These are phyloP conservation scores for Andrena chrysosceles DNA, from an alignment of 2,888 invertebrate species.

Conservation along the genomic window DNA sequence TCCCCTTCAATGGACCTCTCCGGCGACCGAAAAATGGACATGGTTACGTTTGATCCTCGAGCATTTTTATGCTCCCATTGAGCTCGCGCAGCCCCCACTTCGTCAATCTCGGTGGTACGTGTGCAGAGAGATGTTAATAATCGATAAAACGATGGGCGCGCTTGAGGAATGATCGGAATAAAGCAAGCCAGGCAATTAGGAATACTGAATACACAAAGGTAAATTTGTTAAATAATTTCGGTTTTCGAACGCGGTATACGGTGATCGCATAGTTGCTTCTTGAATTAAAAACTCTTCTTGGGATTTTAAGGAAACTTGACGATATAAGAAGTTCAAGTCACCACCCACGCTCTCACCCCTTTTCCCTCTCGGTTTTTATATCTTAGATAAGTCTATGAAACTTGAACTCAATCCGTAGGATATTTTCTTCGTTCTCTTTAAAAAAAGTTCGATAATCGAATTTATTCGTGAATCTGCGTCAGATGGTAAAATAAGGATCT, in stretches of 20 bases:
- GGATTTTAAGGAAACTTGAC: not conserved
- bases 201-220: not conserved
- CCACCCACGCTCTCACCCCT: not conserved
- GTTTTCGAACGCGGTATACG: not conserved
- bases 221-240: not conserved
- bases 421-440: not conserved
- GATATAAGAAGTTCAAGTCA: not conserved
- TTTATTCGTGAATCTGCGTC: not conserved
- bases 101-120: not conserved
- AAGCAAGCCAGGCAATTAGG: not conserved
- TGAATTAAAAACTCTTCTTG: not conserved
- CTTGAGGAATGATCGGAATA: not conserved
- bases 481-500: not conserved
- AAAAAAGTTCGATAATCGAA: not conserved
- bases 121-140: not conserved
- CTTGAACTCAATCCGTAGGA: not conserved
- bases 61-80: conserved; percentile 13
- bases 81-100: not conserved
- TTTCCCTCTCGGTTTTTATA: not conserved
- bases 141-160: not conserved
- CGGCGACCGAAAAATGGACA: conserved; percentile 36
- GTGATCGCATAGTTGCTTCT: not conserved
- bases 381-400: not conserved
- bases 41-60: conserved; percentile 32
- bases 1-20: conserved; percentile 26